phyloP scores from a whole-genome alignment of 2,888 invertebrate genomes.

The Amphipoea lucens region DNA sequence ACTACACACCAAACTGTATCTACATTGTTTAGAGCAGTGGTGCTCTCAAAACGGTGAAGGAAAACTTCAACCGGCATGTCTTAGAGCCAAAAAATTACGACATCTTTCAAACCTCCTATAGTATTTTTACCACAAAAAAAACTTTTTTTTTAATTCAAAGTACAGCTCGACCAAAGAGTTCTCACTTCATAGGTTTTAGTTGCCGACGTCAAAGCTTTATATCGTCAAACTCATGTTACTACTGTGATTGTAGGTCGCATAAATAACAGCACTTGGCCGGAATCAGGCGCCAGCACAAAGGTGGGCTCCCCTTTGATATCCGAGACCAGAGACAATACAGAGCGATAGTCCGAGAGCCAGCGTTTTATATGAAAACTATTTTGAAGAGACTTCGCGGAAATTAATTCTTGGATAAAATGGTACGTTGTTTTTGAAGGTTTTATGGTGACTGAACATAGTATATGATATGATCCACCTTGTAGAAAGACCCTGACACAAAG shows the following conservation, averaged over 20 bases:
- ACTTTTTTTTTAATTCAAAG: background rate
- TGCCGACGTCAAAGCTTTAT: background rate
- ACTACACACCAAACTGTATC: too few species aligned
- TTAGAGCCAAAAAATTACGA: background rate
- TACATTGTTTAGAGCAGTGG: background rate
- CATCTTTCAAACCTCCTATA: background rate
- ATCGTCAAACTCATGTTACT: background rate
- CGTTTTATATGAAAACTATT: constrained; percentile 1
- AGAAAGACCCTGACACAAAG: background rate
- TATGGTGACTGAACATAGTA: background rate
- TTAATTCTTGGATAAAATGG: background rate
- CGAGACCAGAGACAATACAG: constrained; percentile 47
- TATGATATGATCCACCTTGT: background rate
- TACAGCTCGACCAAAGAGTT: background rate
- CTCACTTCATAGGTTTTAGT: background rate
- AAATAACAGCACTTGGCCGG: constrained; percentile 27
- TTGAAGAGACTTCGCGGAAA: constrained; percentile 3
- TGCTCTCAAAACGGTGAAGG: too few species aligned
- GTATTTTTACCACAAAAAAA: background rate
- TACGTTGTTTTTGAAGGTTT: background rate
- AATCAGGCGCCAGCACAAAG: constrained; percentile 36
- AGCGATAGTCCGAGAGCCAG: constrained; percentile 30
- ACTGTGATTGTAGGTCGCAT: constrained; percentile 21
- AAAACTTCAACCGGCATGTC: too few species aligned
- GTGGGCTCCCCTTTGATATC: constrained; percentile 49